Percentiles rank a stretch among this genome's conserved stretches.
Evolutionary conservation across 2,888 invertebrate genomes (phyloP).

Genomic region (Liposcelis brunnea): DNA sequence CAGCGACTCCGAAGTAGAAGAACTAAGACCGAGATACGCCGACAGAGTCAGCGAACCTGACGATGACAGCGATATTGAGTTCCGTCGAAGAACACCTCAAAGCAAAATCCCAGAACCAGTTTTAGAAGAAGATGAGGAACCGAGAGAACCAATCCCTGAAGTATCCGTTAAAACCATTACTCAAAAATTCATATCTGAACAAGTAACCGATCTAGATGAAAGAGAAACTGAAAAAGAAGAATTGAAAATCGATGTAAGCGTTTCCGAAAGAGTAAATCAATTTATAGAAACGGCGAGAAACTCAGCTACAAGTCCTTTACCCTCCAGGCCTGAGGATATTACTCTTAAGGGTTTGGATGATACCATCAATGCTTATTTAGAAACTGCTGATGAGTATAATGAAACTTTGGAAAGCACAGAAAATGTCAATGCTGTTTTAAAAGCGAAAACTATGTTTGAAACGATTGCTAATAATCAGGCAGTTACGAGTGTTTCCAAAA

Average conservation of each 20-base stretch:
- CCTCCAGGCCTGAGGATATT: constrained; percentile 20
- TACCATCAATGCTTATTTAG: constrained; percentile 8
- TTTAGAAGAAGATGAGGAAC: constrained; percentile 5
- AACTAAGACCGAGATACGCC: constrained; percentile 43
- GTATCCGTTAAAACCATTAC: neutral
- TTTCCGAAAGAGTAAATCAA: constrained; percentile 38
- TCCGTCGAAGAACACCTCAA: neutral
- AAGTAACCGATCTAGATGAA: constrained; percentile 20
- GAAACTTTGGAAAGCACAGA: constrained; percentile 36
- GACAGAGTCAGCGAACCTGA: constrained; percentile 60
- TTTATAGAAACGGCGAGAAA: constrained; percentile 29
- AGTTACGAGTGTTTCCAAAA: constrained; percentile 1
- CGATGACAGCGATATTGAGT: constrained; percentile 27
- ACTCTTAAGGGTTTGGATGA: constrained; percentile 21
- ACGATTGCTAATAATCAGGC: constrained; percentile 31
- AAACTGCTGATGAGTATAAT: constrained; percentile 10
- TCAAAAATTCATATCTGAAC: constrained; percentile 14
- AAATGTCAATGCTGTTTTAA: constrained; percentile 36
- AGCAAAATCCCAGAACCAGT: neutral
- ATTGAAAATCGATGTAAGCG: constrained; percentile 25
- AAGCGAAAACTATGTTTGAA: constrained; percentile 54
- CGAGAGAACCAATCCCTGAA: neutral
- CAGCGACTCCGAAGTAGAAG: constrained; percentile 3
- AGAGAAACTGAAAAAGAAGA: constrained; percentile 14
- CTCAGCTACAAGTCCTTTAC: constrained; percentile 9